Conservation (phyloP, 2,113 vertebrate genomes). For the Oncorhynchus keta region DNA sequence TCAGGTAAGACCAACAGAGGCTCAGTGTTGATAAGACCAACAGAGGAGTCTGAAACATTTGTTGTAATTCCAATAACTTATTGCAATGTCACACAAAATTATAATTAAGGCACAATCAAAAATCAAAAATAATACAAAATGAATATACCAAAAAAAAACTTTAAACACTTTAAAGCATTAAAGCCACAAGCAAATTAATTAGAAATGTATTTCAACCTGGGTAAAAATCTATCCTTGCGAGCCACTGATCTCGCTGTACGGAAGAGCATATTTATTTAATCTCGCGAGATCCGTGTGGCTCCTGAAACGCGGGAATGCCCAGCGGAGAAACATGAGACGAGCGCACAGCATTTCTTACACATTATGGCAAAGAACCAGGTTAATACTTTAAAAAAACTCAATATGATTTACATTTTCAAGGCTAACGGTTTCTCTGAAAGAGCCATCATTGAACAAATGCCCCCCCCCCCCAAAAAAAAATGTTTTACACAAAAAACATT, state of each 20-base stretch:
- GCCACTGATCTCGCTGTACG: no score
- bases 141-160: conserved; percentile 67
- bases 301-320: conserved; percentile 12
- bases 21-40: background rate
- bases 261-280: no score
- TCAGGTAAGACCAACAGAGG: background rate
- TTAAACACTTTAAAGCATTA: conserved; percentile 42
- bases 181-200: conserved; percentile 59
- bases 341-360: conserved; percentile 46
- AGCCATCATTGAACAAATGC: conserved; percentile 59
- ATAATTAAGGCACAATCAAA: conserved; percentile 55
- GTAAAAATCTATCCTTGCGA: conserved; percentile 22
- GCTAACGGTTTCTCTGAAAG: conserved; percentile 56
- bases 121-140: conserved; percentile 65
- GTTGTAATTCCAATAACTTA: conserved; percentile 85
- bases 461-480: conserved; percentile 54
- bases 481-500: conserved; percentile 50
- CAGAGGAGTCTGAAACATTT: conserved; percentile 30
- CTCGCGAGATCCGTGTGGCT: no score
- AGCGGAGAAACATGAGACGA: conserved; percentile 41
- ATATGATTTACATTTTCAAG: conserved; percentile 37
- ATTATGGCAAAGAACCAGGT: conserved; percentile 47
- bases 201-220: conserved; percentile 50
- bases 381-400: conserved; percentile 51
- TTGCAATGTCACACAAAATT: conserved; percentile 58